Conservation (phyloP, 1,140 invertebrate genomes). For the Pseudomyrmex dendroicus region DNA sequence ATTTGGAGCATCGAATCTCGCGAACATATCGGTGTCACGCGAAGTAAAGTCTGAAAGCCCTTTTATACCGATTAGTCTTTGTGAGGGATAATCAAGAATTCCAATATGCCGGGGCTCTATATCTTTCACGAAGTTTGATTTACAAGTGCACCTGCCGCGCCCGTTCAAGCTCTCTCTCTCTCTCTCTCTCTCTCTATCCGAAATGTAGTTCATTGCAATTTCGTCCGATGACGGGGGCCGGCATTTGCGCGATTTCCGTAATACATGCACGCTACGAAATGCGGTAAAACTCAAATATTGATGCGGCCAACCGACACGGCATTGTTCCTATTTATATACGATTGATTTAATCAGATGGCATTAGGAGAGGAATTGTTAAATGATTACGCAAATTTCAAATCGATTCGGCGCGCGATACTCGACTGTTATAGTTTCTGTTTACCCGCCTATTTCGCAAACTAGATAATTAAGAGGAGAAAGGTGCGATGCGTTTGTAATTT, state of each 20-base stretch:
- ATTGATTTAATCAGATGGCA: constrained; percentile 48
- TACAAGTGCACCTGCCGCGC: constrained; percentile 11
- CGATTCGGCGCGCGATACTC: neutral
- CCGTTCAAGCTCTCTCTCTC: neutral
- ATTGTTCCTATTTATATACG: constrained; percentile 34
- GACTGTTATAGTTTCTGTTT: neutral
- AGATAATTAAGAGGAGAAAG: no score
- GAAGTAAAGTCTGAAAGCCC: neutral
- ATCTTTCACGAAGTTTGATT: constrained; percentile 41
- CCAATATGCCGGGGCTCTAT: neutral
- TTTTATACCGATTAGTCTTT: constrained; percentile 38
- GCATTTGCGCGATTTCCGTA: constrained; percentile 9
- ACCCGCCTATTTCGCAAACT: no score
- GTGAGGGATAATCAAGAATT: constrained; percentile 37
- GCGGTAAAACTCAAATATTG: constrained; percentile 48
- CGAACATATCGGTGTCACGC: constrained; percentile 7
- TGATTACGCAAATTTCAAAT: constrained; percentile 14
- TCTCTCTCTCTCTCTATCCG: neutral
- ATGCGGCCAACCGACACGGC: constrained; percentile 4
- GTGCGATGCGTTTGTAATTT: neutral
- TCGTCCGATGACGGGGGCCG: constrained; percentile 28
- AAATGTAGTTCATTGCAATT: constrained; percentile 45
- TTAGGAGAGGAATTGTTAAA: constrained; percentile 22
- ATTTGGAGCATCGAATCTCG: constrained; percentile 24
- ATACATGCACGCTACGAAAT: neutral